Evolutionary conservation across 2,888 invertebrate genomes (phyloP), one percentile per base, ranked within the genome.

Genomic region (Chymomyza procnemis): DNA sequence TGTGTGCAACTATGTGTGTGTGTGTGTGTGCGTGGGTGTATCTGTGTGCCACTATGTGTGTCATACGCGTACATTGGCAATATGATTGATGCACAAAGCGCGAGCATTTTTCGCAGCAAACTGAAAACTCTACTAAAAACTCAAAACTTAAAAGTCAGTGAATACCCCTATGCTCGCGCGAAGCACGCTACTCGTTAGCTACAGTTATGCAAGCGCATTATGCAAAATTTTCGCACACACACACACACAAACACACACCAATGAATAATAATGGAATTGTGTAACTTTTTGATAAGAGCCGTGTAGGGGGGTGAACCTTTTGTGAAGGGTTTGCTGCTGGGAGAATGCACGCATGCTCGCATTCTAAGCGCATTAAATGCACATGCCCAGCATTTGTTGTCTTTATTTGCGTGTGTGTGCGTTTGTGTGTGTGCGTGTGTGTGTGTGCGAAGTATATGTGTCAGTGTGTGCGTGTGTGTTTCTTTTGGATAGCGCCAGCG

Each of bases 21-120:
- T 47, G 12, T 12, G 47, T 47, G 2, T 50, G 6, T 50, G 50
- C 14, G 47, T 50, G 48, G 1, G 48, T 4, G 26, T 26, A 26
- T 50, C 8, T 50, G 48, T 1, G 48, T 4, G 26, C 8, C 4
- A 16, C 8, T 55, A n/a, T 57, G 34, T 34, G 56, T 50, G 47
- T 12, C 61, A 64, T 74, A 74, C 65, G 67, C 61, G 61, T 74
- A 74, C 65, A 69, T 67, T 50, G 57, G 63, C 69, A 74, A 69
- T 69, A 66, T 72, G 75, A 75, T 75, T 75, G 75, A 72, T 75
- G 72, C 67, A 71, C 72, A 75, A 75, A 72, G 67, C 67, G 65
- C 54, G 57, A 59, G 69, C 66, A 67, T 66, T 63, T 66, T 56
- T 30, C 55, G 14, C 55, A 12, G 22, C 52, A 52, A 48, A n/a